Conservation (phyloP, 2,113 vertebrate species). For the Ptyas mucosa region DNA sequence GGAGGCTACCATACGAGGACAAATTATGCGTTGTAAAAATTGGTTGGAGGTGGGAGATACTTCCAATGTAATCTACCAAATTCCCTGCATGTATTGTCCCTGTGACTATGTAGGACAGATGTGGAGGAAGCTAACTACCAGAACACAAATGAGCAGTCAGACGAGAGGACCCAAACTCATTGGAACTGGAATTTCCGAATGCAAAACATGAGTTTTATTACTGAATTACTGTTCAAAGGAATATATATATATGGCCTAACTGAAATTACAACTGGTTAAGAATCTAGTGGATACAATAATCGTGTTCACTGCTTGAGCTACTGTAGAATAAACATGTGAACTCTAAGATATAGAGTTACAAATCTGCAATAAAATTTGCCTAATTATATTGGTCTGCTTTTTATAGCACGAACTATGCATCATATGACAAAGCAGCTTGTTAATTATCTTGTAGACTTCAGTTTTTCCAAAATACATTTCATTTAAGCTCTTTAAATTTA, state of each 20-base stretch:
- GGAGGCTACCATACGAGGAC: neutral
- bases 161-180: neutral
- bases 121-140: neutral
- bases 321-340: neutral
- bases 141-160: neutral
- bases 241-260: neutral
- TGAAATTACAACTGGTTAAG: neutral
- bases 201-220: neutral
- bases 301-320: neutral
- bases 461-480: slow-evolving; percentile 19
- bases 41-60: neutral
- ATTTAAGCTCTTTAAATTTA: slow-evolving; percentile 4
- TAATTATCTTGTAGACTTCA: slow-evolving; percentile 32
- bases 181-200: neutral
- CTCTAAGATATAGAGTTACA: slow-evolving; percentile 40
- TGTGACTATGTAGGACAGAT: neutral
- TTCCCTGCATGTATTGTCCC: neutral
- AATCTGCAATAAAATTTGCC: slow-evolving; percentile 33
- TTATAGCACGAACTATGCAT: slow-evolving; percentile 3
- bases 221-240: neutral
- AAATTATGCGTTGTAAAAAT: neutral
- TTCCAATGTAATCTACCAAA: neutral
- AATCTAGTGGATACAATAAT: neutral
- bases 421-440: slow-evolving; percentile 3
- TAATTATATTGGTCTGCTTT: slow-evolving; percentile 13